Percentiles rank a stretch among this genome's conserved stretches.
phyloP scores from a whole-genome alignment of 2,113 vertebrate species.

The Anolis sagrei region DNA sequence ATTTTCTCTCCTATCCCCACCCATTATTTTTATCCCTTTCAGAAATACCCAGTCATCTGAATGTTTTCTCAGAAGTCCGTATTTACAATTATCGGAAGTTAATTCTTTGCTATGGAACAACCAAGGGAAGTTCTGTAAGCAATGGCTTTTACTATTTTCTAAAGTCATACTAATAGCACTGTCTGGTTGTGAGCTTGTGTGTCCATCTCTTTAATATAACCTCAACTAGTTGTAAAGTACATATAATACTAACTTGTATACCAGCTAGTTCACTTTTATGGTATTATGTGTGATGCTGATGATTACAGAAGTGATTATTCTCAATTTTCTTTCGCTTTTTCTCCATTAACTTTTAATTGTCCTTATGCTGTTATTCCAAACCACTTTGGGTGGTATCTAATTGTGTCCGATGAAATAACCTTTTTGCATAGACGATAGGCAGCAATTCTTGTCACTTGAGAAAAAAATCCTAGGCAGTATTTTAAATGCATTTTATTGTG shows the following conservation, averaged over 20 bases:
- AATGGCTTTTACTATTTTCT: constrained; percentile 16
- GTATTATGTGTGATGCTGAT: neutral
- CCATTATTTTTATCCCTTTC: constrained; percentile 20
- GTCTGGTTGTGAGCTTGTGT: neutral
- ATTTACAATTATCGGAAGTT: constrained; percentile 97
- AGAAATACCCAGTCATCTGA: constrained; percentile 95
- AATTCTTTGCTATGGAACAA: constrained; percentile 95
- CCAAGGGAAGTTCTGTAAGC: constrained; percentile 96
- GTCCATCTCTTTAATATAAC: neutral
- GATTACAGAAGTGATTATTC: neutral
- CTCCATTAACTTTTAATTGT: neutral
- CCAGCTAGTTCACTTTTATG: neutral
- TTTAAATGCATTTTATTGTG: neutral
- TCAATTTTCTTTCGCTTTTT: neutral
- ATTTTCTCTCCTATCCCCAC: constrained; percentile 40
- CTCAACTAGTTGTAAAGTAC: neutral
- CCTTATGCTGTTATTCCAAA: neutral
- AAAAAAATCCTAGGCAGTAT: neutral
- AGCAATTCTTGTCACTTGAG: too few species aligned
- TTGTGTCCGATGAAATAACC: neutral
- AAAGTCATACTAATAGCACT: constrained; percentile 13
- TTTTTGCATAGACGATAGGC: too few species aligned
- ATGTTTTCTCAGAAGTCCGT: constrained; percentile 94
- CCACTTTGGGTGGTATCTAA: neutral
- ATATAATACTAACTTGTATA: neutral